Conservation (phyloP, 2,797 vertebrate species). For the Pteronotus mesoamericanus region DNA sequence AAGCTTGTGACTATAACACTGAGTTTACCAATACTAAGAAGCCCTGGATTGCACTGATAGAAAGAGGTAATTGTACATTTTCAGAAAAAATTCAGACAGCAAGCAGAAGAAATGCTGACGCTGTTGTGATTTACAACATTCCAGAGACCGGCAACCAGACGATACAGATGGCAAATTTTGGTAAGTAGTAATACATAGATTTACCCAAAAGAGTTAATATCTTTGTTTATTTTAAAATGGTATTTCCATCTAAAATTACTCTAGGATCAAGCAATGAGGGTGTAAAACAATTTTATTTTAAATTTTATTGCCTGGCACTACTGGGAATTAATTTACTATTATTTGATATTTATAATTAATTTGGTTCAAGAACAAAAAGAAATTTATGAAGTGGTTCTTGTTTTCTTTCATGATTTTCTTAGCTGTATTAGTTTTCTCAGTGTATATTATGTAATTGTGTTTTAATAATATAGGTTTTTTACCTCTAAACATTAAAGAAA, state of each 20-base stretch:
- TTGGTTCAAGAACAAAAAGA: not conserved
- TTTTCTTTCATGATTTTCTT: not conserved
- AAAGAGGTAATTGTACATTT: slow-evolving; percentile 91
- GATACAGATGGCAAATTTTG: slow-evolving; percentile 83
- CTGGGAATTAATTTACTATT: not conserved
- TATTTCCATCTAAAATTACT: slow-evolving; percentile 30
- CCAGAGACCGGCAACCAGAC: slow-evolving; percentile 80
- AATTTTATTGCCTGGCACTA: not conserved
- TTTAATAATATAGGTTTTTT: slow-evolving; percentile 22
- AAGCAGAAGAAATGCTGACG: slow-evolving; percentile 81
- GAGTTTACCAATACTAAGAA: slow-evolving; percentile 72
- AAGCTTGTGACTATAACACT: slow-evolving; percentile 83
- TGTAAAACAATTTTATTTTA: slow-evolving; percentile 16
- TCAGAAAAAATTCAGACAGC: slow-evolving; percentile 88
- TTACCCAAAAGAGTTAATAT: not conserved
- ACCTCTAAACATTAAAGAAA: not conserved
- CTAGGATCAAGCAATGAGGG: not conserved
- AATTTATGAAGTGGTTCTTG: not conserved
- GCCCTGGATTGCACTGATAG: slow-evolving; percentile 90
- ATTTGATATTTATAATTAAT: slow-evolving; percentile 30
- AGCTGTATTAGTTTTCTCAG: slow-evolving; percentile 13
- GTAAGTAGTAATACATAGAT: slow-evolving; percentile 73
- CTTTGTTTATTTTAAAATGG: slow-evolving; percentile 46
- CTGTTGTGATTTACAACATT: slow-evolving; percentile 89
- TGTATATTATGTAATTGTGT: not conserved